phyloP scores from a whole-genome alignment of 2,888 invertebrate species.

The Apamea monoglypha region DNA sequence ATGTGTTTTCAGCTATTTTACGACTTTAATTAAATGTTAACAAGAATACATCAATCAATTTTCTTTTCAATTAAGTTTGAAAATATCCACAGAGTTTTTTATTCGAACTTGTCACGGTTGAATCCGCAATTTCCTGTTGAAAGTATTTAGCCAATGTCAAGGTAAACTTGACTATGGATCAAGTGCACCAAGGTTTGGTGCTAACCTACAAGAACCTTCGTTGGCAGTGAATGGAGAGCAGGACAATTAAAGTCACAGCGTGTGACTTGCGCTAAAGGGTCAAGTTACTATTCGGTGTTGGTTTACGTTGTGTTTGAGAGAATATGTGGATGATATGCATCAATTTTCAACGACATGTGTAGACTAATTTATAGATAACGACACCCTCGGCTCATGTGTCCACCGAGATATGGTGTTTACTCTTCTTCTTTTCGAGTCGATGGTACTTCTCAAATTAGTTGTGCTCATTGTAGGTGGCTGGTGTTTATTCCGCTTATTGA shows the following conservation, averaged over 20 bases:
- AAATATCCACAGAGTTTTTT: slow-evolving; percentile 19
- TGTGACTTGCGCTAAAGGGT: slow-evolving; percentile 33
- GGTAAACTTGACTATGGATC: slow-evolving; percentile 57
- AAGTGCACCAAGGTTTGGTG: slow-evolving; percentile 54
- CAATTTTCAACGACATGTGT: neutral
- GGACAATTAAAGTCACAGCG: slow-evolving; percentile 32
- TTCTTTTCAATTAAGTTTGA: slow-evolving; percentile 24
- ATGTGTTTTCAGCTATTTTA: slow-evolving; percentile 15
- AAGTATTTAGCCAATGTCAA: slow-evolving; percentile 70
- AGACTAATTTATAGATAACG: neutral
- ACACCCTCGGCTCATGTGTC: neutral
- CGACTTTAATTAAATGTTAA: slow-evolving; percentile 21
- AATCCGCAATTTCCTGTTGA: slow-evolving; percentile 70
- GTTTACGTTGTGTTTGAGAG: slow-evolving; percentile 18
- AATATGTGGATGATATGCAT: neutral
- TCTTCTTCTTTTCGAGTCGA: no score
- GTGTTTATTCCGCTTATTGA: neutral
- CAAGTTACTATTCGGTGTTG: slow-evolving; percentile 39
- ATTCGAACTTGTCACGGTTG: slow-evolving; percentile 43
- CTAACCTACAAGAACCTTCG: slow-evolving; percentile 44
- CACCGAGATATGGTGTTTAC: neutral
- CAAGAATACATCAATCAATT: slow-evolving; percentile 10
- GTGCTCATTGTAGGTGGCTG: no score
- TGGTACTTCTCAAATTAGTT: no score
- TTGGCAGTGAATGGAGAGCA: slow-evolving; percentile 44